phyloP scores from a whole-genome alignment of 2,888 invertebrate genomes.

The Brassicogethes aeneus region DNA sequence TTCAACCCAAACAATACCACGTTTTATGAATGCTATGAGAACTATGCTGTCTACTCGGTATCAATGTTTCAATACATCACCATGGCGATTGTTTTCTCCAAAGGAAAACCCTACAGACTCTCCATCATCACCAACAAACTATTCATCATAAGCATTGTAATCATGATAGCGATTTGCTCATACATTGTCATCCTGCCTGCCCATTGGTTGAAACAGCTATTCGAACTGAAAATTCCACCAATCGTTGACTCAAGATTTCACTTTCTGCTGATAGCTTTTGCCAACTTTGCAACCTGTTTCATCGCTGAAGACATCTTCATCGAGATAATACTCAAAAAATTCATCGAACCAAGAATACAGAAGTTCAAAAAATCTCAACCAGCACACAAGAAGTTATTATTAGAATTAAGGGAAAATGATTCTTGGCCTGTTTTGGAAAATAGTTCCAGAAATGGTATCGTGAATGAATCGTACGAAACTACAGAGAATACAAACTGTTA shows the following conservation, averaged over 20 bases:
- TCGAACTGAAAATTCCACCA: conserved; percentile 61
- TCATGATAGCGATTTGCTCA: conserved; percentile 42
- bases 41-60: conserved; percentile 52
- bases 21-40: conserved; percentile 47
- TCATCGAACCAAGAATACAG: conserved; percentile 43
- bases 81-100: conserved; percentile 54
- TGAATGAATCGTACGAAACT: too few relatives aligned
- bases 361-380: too few relatives aligned
- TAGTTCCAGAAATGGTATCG: too few relatives aligned
- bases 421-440: too few relatives aligned
- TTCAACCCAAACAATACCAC: conserved; percentile 29
- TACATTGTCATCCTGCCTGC: conserved; percentile 46
- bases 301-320: conserved; percentile 50
- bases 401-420: too few relatives aligned
- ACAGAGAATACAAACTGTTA: too few relatives aligned
- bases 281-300: conserved; percentile 47
- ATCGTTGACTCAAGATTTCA: conserved; percentile 37
- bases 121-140: conserved; percentile 51
- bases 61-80: conserved; percentile 59
- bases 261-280: conserved; percentile 44
- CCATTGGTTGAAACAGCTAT: conserved; percentile 41
- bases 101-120: conserved; percentile 56
- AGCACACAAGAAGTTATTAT: too few relatives aligned
- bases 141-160: conserved; percentile 43
- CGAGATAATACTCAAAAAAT: conserved; percentile 48